Conservation (phyloP, 2,113 vertebrate species). For the Entosphenus tridentatus region DNA sequence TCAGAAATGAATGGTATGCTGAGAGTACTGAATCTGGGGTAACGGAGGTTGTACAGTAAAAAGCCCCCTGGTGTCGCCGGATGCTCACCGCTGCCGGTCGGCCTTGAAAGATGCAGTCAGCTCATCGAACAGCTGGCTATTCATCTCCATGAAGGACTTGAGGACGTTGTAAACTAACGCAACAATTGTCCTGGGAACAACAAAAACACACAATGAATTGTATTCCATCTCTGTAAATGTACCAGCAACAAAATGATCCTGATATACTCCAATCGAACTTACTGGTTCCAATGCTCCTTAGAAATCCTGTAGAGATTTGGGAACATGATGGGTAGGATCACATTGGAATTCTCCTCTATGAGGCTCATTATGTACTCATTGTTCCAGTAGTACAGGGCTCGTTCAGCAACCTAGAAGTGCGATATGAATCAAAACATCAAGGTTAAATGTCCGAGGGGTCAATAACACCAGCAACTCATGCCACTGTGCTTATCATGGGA, state of each 20-base stretch:
- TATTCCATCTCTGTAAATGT: neutral
- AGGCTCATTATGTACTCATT: constrained; percentile 6
- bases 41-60: no score
- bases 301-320: constrained; percentile 6
- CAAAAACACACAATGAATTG: neutral
- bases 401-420: neutral
- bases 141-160: constrained; percentile 90
- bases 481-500: no score
- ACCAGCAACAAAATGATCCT: neutral
- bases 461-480: no score
- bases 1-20: no score
- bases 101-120: constrained; percentile 77
- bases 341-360: constrained; percentile 3
- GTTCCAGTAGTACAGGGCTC: constrained; percentile 5
- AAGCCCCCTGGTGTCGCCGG: no score
- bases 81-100: constrained; percentile 64
- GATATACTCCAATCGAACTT: neutral
- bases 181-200: constrained; percentile 45
- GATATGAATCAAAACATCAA: neutral
- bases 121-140: constrained; percentile 64
- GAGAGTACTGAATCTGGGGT: no score
- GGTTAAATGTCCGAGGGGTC: no score
- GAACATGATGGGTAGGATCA: constrained; percentile 1
- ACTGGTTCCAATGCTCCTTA: constrained; percentile 6
- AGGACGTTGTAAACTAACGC: constrained; percentile 79